Base-by-base conservation (phyloP, 1,140 invertebrate genomes). In the Odontomachus brunneus region DNA sequence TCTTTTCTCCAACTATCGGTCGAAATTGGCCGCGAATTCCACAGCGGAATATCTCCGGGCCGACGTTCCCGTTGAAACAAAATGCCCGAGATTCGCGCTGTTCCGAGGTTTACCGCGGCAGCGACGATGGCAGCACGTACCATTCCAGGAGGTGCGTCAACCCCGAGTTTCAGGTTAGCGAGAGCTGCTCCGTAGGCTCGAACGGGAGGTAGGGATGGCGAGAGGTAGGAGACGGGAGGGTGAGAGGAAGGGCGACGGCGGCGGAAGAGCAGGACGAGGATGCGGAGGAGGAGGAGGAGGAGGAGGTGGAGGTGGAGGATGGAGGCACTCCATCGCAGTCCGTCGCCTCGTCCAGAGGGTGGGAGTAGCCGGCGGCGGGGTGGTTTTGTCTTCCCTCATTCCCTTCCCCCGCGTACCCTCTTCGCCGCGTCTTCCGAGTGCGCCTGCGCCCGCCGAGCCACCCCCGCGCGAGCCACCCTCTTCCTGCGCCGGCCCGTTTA, bases 261-360 rank as follows among this genome's bases (percentile, higher is more conserved):
- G 63, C 75, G 75, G 75, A 80, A 80, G 51, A 69, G 65, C 65
- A 75, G 74, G 55, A 67, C 59, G 44, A 66, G 59, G 49, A 51
- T 3, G 59, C 33, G 82, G 71, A 53, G 73, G 81, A 84, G 57
- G 81, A 78, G 73, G 63, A 66, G 33, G 76, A 74, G 72, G 62
- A 75, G 49, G 53, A 75, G 51, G 63, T 66, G 83, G 75, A 81
- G 84, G 83, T 86, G 84, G 85, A 87, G 83, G 84, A 73, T 86
- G 90, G 90, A 90, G 89, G 89, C 92, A 91, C 93, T 94, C 93
- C 92, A 93, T 94, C 92, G 92, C 93, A 93, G 92, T 92, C 93
- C 92, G 90, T 94, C 93, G 92, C 92, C 93, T 94, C 92, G 89
- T 85, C 84, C 87, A 88, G 86, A 87, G 84, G 81, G 84, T 88